Evolutionary conservation across 1,140 invertebrate species (phyloP), one percentile per base, ranked within the genome.

Genomic region (Paraescarpia echinospica): DNA sequence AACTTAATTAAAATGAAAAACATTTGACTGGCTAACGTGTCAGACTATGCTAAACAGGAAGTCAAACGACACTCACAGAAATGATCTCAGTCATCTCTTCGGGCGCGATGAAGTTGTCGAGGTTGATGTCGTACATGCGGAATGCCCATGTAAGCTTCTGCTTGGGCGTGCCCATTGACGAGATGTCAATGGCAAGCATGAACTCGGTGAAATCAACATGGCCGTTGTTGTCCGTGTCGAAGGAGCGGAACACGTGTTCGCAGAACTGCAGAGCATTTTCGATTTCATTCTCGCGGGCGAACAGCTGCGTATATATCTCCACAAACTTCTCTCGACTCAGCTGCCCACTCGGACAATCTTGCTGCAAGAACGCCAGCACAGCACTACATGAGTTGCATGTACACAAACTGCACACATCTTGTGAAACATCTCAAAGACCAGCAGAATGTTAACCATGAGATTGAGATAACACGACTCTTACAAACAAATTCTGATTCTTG

Each of bases 121-220:
- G 98, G 96, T 99, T 99, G n/a, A 99, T 99, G 96, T 99, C 99
- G 96, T 99, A 99, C 96, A 97, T 97, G 92, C 98, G 97, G 97
- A 99, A 99, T 89, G 99, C 99, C 99, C 99, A 99, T 96, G 99
- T 99, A 89, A 99, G 97, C 96, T 99, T 99, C 96, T 99, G 99
- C 96, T 99, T 98, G 31, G 99, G 98, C 94, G 99, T 99, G 91
- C 99, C 99, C 94, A 98, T 98, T 93, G 98, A 99, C 93, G 93
- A 93, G 33, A 93, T 93, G 91, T 93, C 93, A 35, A 93, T 93
- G 41, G 93, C 93, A 41, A 93, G 89, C 33, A 93, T 91, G 77
- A 93, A 93, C 93, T 96, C 96, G 92, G 96, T 96, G 93, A 96
- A 93, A 51, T 93, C 93, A 31, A 93, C 93, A 33, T 93, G 35